A percentile compares a stretch with the other conserved stretches of the same genome.
These are phyloP conservation scores for Xiphophorus hellerii DNA, from an alignment of 2,113 vertebrate species.

Conservation along the genomic window DNA sequence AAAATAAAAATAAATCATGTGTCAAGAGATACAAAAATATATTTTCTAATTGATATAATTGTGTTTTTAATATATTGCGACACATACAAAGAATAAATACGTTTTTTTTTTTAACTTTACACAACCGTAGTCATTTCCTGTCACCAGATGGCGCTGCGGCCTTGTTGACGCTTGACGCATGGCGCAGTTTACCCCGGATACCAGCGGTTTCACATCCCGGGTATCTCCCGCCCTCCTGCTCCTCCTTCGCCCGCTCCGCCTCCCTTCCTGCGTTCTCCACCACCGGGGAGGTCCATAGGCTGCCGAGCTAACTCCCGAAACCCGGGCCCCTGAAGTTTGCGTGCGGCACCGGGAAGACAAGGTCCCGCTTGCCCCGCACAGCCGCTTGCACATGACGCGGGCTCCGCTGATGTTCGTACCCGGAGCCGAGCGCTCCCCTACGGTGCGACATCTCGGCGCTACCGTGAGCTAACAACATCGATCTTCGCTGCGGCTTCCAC, in stretches of 20 bases:
- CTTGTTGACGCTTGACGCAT: neutral
- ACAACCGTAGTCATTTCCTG: too few relatives aligned
- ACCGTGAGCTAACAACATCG: conserved; percentile 75
- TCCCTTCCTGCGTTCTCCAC: conserved; percentile 61
- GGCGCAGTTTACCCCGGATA: conserved; percentile 36
- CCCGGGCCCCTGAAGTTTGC: conserved; percentile 29
- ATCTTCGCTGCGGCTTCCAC: conserved; percentile 57
- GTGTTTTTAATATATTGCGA: too few relatives aligned
- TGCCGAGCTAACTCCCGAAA: conserved; percentile 48
- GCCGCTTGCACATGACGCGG: conserved; percentile 58
- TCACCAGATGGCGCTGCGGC: conserved; percentile 59
- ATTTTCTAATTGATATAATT: too few relatives aligned
- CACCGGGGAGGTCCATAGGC: conserved; percentile 67
- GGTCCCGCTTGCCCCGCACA: conserved; percentile 40
- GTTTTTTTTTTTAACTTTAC: too few relatives aligned
- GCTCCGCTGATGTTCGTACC: conserved; percentile 66
- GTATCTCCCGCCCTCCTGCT: conserved; percentile 46
- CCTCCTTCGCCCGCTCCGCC: conserved; percentile 61
- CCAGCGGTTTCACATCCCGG: conserved; percentile 72
- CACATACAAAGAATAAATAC: too few relatives aligned
- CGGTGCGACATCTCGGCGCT: conserved; percentile 72
- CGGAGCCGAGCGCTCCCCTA: conserved; percentile 67
- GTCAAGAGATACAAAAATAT: neutral
- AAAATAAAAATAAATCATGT: too few relatives aligned
- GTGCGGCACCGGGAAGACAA: conserved; percentile 32